Base-by-base conservation (phyloP, 2,888 invertebrate genomes). In the Trypoxylon attenuatum region DNA sequence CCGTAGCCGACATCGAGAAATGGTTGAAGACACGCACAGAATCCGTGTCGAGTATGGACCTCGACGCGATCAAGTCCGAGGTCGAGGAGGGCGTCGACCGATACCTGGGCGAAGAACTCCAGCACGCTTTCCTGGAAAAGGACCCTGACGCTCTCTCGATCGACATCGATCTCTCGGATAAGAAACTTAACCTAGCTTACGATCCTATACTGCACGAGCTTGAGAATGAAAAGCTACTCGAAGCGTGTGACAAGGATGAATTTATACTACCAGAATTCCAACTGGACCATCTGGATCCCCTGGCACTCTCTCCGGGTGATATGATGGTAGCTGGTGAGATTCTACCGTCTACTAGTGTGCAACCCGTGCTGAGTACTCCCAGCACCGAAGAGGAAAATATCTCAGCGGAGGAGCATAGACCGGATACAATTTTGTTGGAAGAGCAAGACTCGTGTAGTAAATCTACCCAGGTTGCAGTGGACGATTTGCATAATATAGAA, bases 1-100 rank as follows among this genome's bases (percentile, higher is more conserved):
- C 76, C 2, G 82, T 83, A 43, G 82, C 79, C 6, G 82, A 80
- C 47, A 84, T 86, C 39, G 86, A 87, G 60, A 84, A 84, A 74
- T 87, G 87, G 87, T 72, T 87, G 38, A 85, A 84, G 65, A 80
- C 78, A 5, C 75, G 82, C 8, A 80, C 80, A 3, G 85, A 84
- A 22, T 78, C 82, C 13, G 73, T 81, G 4, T 76, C 82, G 38
- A 81, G 72, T 53, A 80, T 84, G 59, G 84, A 85, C 33, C 73
- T 85, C 67, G 85, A 85, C 51, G 57, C 75, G 8, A 74, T 80
- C 47, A 85, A 82, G 54, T 65, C 73, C 6, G 80, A 71, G 41
- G 78, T 78, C 27, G 77, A 70, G 59, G 78, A 76, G 53, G 75
- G 73, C 42, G 81, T 84, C 56, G 81, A 84, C 58, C 71, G 77